Conservation (phyloP, 2,888 invertebrate genomes). For the Ichneumoninae sp. region DNA sequence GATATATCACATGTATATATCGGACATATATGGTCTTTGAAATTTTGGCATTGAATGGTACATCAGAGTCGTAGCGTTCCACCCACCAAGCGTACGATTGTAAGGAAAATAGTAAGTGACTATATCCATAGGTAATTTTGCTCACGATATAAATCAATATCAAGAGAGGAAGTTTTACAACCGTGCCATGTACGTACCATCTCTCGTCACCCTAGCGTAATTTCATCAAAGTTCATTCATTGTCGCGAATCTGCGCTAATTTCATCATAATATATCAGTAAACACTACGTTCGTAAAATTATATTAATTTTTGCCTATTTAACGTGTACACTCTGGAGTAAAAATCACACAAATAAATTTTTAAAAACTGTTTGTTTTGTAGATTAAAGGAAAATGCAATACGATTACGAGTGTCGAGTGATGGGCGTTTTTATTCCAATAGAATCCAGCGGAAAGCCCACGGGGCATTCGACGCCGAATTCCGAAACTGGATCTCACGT, state of each 20-base stretch:
- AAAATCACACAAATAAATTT: not conserved
- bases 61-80: not conserved
- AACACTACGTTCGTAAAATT: not conserved
- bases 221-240: not conserved
- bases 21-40: not conserved
- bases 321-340: not conserved
- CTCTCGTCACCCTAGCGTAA: not conserved
- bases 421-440: not conserved
- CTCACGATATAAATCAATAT: not conserved
- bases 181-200: not conserved
- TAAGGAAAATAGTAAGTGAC: not conserved
- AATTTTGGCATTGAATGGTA: constrained; percentile 32
- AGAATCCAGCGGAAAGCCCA: not conserved
- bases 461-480: constrained; percentile 46
- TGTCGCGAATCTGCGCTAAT: no score
- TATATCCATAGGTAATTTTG: not conserved
- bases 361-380: not conserved
- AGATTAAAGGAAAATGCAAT: constrained; percentile 20
- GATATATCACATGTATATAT: not conserved
- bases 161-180: not conserved
- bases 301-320: not conserved
- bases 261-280: no score
- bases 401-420: constrained; percentile 2
- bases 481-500: constrained; percentile 54
- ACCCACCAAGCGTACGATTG: constrained; percentile 13